phyloP scores from a whole-genome alignment of 2,113 vertebrate species.

The Channa maculata region DNA sequence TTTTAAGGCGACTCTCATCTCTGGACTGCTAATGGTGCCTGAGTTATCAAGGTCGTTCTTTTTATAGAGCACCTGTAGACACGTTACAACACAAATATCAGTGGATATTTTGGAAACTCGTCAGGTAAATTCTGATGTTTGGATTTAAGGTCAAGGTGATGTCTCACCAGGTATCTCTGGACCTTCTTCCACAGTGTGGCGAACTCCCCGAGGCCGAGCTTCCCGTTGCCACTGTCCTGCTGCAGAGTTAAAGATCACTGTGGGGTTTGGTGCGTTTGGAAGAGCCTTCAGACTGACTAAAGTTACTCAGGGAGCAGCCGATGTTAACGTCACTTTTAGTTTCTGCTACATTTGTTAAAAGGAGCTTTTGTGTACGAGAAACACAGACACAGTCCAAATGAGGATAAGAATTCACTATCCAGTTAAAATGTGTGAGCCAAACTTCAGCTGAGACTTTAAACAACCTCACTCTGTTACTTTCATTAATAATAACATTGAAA shows the following conservation, averaged over 20 bases:
- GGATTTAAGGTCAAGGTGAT: conserved; percentile 9
- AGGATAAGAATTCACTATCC: too few species aligned
- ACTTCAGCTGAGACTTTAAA: too few species aligned
- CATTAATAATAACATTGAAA: too few species aligned
- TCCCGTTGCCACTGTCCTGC: conserved; percentile 84
- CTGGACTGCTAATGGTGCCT: conserved; percentile 79
- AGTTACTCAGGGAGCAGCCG: too few species aligned
- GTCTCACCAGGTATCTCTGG: conserved; percentile 88
- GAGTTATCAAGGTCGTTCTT: conserved; percentile 73
- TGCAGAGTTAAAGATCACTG: conserved; percentile 58
- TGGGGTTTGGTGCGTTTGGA: too few species aligned
- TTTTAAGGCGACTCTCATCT: conserved; percentile 78
- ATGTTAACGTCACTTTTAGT: too few species aligned
- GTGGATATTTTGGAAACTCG: neutral
- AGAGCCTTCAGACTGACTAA: too few species aligned
- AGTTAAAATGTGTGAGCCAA: too few species aligned
- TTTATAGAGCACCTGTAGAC: conserved; percentile 75
- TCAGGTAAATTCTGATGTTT: neutral
- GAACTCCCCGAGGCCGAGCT: conserved; percentile 87
- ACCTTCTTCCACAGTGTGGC: conserved; percentile 92
- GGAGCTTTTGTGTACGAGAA: too few species aligned
- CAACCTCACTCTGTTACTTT: too few species aligned
- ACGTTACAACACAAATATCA: neutral
- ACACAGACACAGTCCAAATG: too few species aligned
- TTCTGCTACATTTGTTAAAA: too few species aligned